Evolutionary conservation across 2,888 invertebrate genomes (phyloP).

Genomic region (Epirrhoe alternata): DNA sequence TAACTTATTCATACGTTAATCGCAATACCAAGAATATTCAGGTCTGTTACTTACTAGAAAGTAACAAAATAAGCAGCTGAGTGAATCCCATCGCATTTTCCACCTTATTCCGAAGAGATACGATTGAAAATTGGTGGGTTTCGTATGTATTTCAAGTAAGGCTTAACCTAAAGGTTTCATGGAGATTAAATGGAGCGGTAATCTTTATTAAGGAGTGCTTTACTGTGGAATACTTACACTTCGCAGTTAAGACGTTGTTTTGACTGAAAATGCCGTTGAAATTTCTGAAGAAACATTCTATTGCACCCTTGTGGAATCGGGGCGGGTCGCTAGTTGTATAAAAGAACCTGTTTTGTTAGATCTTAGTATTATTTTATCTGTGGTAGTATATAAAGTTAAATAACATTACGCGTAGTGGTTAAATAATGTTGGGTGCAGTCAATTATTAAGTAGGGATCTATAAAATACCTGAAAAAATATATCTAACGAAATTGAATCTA

Average conservation of each 20-base stretch:
- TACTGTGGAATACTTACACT: constrained; percentile 15
- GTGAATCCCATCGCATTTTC: not conserved
- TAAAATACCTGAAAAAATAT: too few species aligned
- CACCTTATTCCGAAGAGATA: constrained; percentile 7
- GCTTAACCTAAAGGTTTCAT: constrained; percentile 28
- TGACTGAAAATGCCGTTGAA: not conserved
- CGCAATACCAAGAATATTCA: constrained; percentile 6
- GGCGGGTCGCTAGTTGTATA: too few species aligned
- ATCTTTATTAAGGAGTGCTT: constrained; percentile 23
- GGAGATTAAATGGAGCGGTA: constrained; percentile 28
- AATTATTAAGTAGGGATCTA: too few species aligned
- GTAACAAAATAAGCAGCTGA: constrained; percentile 15
- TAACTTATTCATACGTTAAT: constrained; percentile 12
- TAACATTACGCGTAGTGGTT: too few species aligned
- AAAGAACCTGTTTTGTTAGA: too few species aligned
- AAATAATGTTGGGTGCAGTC: too few species aligned
- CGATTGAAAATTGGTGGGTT: not conserved
- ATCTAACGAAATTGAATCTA: too few species aligned
- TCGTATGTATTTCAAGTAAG: constrained; percentile 19
- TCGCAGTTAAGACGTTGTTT: constrained; percentile 6
- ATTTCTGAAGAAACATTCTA: not conserved
- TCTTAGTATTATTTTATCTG: too few species aligned
- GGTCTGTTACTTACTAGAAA: constrained; percentile 10
- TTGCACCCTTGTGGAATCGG: not conserved
- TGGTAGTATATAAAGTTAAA: too few species aligned